Conservation (phyloP, 2,113 vertebrate species). For the Chauna torquata region DNA sequence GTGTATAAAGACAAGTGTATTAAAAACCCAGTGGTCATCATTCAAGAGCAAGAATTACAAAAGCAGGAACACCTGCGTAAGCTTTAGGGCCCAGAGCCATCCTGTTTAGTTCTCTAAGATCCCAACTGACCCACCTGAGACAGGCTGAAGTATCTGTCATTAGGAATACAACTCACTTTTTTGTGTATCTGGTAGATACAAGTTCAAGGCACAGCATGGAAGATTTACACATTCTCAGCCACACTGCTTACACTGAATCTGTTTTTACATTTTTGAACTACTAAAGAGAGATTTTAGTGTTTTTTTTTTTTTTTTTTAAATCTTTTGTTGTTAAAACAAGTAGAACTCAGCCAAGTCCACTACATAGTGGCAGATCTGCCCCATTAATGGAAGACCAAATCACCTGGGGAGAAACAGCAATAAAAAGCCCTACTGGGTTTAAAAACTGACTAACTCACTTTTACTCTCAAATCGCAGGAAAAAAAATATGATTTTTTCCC, state of each 20-base stretch:
- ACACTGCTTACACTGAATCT: not conserved
- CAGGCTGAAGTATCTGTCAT: not conserved
- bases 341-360: not conserved
- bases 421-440: not conserved
- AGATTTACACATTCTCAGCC: not conserved
- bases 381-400: not conserved
- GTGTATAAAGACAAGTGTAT: not conserved
- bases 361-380: not conserved
- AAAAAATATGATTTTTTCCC: not conserved
- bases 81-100: not conserved
- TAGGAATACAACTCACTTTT: not conserved
- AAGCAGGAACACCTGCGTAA: not conserved
- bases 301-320: not conserved
- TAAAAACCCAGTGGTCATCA: not conserved
- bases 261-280: not conserved
- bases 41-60: not conserved
- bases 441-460: not conserved
- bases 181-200: not conserved
- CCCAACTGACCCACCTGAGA: not conserved
- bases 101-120: not conserved
- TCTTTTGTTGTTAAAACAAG: not conserved
- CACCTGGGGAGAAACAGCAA: rapidly evolving
- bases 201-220: not conserved
- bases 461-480: not conserved
- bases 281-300: not conserved